A percentile compares a stretch with the other conserved stretches of the same genome.
Conservation (phyloP, 2,113 vertebrate species). For the Tichodroma muraria region DNA sequence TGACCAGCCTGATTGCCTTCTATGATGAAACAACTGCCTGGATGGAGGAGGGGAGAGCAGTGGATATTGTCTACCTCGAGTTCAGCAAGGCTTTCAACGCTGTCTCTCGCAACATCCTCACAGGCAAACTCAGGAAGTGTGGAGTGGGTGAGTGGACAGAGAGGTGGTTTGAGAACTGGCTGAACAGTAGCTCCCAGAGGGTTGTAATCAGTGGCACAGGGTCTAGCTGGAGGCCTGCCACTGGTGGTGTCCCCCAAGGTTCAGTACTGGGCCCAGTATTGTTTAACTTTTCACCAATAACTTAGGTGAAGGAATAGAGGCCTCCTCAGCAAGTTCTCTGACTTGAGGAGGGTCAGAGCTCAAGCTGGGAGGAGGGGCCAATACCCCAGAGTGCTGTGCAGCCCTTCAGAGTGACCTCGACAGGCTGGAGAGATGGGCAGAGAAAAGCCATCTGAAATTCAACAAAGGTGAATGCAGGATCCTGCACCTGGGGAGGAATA, state of each 20-base stretch:
- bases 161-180: too few relatives aligned
- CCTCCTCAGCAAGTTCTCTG: not conserved
- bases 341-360: too few relatives aligned
- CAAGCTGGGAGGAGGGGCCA: not conserved
- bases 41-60: not conserved
- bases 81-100: not conserved
- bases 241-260: not conserved
- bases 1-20: not conserved
- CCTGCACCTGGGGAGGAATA: not conserved
- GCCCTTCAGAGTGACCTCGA: not conserved
- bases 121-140: not conserved
- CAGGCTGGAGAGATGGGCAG: not conserved
- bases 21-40: not conserved
- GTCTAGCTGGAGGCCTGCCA: not conserved
- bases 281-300: not conserved
- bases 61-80: not conserved
- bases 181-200: not conserved
- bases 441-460: not conserved
- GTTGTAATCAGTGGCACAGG: too few relatives aligned
- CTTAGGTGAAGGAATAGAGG: not conserved
- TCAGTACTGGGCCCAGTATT: not conserved
- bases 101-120: not conserved
- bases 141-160: not conserved
- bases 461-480: not conserved
- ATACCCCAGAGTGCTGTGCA: not conserved